Evolutionary conservation across 2,113 vertebrate species (phyloP), one percentile per base, ranked within the genome.

Genomic region (Pachycephala philippinensis): DNA sequence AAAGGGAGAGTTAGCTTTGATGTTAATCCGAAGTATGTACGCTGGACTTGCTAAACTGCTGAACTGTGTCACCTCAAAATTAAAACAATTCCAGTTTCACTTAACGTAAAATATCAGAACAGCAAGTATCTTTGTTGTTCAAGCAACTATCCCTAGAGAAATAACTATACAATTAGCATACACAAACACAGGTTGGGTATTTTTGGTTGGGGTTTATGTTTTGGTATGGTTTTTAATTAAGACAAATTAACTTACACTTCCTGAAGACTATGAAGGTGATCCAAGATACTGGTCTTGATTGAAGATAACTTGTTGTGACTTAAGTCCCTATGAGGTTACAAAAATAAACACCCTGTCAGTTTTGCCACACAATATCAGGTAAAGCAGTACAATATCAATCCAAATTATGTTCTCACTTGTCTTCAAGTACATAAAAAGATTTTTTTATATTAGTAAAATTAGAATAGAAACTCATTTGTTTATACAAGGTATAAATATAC

Each of bases 241-340:
- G 20, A 90, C 54, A 89, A 88, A 97, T 75, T 89, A 93, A 98
- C 99, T 99, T 98, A 99, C 99, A 99, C 97, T 98, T 99, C 99
- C 92, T 89, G 98, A 53, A 99, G 98, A 96, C 97, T 98, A 23
- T 97, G 98, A 87, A 99, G 98, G 91, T 98, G 98, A 97, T 97
- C 98, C 98, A 99, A 98, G 95, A 98, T 98, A 97, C 96, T 93
- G 78, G 97, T 91, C 86, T 98, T 98, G 94, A 99, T 97, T 96
- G 97, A 98, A 98, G 98, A 98, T 92, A 99, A 97, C 97, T 98
- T 99, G 98, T 99, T 99, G 96, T 99, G 98, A 98, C 99, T 99
- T 97, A 99, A 97, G 95, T 99, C 99, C 97, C 99, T 99, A 95
- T 13, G 70, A 97, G 60, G 53, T 97, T 90, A 97, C n/a, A 96